Conservation (phyloP, 2,888 invertebrate genomes). For the Ormyrus labotus region DNA sequence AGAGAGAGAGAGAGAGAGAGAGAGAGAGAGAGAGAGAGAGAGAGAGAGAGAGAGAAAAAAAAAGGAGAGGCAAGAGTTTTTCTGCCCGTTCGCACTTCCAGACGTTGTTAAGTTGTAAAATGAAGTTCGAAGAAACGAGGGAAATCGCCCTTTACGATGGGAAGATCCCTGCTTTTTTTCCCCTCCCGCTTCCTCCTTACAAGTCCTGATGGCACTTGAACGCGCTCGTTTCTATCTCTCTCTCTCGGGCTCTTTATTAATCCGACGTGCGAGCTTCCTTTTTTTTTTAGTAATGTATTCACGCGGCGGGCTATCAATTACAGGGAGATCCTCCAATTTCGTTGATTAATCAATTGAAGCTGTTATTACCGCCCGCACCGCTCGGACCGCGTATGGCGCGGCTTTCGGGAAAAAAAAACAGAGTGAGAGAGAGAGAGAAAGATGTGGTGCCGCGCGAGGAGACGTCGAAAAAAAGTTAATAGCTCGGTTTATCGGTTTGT, state of each 20-base stretch:
- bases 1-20: neutral
- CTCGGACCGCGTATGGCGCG: slow-evolving; percentile 21
- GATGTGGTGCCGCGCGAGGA: neutral
- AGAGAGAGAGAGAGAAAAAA: slow-evolving; percentile 21
- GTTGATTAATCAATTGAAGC: slow-evolving; percentile 73
- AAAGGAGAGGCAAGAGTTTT: slow-evolving; percentile 46
- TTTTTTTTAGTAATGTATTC: slow-evolving; percentile 36
- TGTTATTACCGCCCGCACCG: slow-evolving; percentile 65
- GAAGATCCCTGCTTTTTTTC: slow-evolving; percentile 38
- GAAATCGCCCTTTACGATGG: slow-evolving; percentile 52
- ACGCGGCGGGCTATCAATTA: slow-evolving; percentile 20
- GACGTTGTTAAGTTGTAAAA: slow-evolving; percentile 67
- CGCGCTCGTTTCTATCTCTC: neutral
- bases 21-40: slow-evolving; percentile 5
- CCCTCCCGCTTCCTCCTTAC: slow-evolving; percentile 17
- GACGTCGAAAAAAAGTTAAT: slow-evolving; percentile 28
- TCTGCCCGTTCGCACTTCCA: slow-evolving; percentile 42
- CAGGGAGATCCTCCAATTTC: slow-evolving; percentile 69
- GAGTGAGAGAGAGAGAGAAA: no score
- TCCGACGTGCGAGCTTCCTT: neutral
- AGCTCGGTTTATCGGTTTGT: slow-evolving; percentile 28
- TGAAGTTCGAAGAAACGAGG: slow-evolving; percentile 50
- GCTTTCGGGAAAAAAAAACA: neutral
- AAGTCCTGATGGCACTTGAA: slow-evolving; percentile 25
- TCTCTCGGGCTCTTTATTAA: neutral